Conservation (phyloP, 2,888 invertebrate genomes). For the Drosophila prolongata region DNA sequence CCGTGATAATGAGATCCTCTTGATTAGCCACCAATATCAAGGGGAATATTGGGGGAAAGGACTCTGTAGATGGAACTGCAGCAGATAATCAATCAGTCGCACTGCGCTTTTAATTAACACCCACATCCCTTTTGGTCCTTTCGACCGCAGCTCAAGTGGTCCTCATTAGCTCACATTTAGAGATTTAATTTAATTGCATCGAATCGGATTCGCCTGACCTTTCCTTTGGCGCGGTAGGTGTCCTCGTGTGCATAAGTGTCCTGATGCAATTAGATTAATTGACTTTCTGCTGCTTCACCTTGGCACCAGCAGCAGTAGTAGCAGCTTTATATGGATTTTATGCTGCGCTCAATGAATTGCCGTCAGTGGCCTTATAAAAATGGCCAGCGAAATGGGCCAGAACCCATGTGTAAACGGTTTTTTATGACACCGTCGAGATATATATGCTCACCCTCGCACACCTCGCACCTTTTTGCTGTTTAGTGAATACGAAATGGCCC, state of each 20-base stretch:
- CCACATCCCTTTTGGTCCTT: conserved; percentile 1
- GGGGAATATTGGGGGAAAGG: background rate
- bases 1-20: conserved; percentile 64
- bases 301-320: background rate
- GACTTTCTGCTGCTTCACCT: conserved; percentile 24
- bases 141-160: conserved; percentile 53
- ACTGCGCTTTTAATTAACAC: conserved; percentile 49
- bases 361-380: conserved; percentile 67
- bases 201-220: conserved; percentile 56
- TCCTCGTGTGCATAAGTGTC: conserved; percentile 20
- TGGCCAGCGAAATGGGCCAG: conserved; percentile 53
- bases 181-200: conserved; percentile 75
- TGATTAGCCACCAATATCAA: conserved; percentile 52
- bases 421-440: conserved; percentile 58
- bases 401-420: conserved; percentile 58
- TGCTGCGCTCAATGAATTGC: conserved; percentile 51
- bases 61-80: background rate
- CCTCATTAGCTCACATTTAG: conserved; percentile 67
- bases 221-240: conserved; percentile 13
- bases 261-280: conserved; percentile 48
- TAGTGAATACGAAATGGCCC: conserved; percentile 48
- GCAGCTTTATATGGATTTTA: conserved; percentile 22
- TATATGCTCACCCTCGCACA: conserved; percentile 22
- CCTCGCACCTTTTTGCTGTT: conserved; percentile 48
- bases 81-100: conserved; percentile 32